Percentiles rank a stretch among this genome's conserved stretches.
These are phyloP conservation scores for Trissolcus brochymenae DNA, from an alignment of 2,888 invertebrate genomes.

Conservation along the genomic window DNA sequence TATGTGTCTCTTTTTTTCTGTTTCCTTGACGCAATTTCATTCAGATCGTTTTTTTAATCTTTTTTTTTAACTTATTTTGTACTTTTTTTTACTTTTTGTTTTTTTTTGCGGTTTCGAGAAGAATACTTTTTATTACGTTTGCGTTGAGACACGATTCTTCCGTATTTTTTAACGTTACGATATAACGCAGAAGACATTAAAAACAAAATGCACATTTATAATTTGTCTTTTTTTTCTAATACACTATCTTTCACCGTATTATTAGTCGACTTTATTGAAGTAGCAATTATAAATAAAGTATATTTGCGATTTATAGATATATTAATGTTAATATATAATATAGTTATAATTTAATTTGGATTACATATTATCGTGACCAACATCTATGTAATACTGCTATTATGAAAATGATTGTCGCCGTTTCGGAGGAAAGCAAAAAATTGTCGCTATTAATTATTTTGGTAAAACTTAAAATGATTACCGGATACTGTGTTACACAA, in stretches of 20 bases:
- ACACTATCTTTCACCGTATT: slow-evolving; percentile 53
- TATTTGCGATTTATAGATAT: slow-evolving; percentile 50
- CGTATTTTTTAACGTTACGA: slow-evolving; percentile 25
- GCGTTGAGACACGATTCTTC: slow-evolving; percentile 23
- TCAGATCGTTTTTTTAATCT: not conserved
- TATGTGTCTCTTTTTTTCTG: not conserved
- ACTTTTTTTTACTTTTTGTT: not conserved
- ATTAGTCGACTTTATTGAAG: slow-evolving; percentile 62
- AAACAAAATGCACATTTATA: slow-evolving; percentile 55
- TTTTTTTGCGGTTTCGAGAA: not conserved
- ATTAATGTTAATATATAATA: slow-evolving; percentile 53
- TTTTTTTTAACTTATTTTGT: not conserved
- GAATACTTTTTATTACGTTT: not conserved
- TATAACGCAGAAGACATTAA: slow-evolving; percentile 38
- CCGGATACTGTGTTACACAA: no score
- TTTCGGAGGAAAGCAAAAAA: slow-evolving; percentile 44
- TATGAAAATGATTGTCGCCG: slow-evolving; percentile 61
- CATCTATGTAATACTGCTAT: slow-evolving; percentile 63
- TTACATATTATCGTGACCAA: slow-evolving; percentile 57
- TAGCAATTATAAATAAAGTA: slow-evolving; percentile 61
- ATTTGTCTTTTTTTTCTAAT: slow-evolving; percentile 54
- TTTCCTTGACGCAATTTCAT: not conserved
- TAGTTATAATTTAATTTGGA: slow-evolving; percentile 58
- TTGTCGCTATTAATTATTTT: slow-evolving; percentile 69
- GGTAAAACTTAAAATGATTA: slow-evolving; percentile 68